Percentiles rank a stretch among this genome's conserved stretches.
phyloP scores from a whole-genome alignment of 2,797 vertebrate species.

The Alexandromys oeconomus region DNA sequence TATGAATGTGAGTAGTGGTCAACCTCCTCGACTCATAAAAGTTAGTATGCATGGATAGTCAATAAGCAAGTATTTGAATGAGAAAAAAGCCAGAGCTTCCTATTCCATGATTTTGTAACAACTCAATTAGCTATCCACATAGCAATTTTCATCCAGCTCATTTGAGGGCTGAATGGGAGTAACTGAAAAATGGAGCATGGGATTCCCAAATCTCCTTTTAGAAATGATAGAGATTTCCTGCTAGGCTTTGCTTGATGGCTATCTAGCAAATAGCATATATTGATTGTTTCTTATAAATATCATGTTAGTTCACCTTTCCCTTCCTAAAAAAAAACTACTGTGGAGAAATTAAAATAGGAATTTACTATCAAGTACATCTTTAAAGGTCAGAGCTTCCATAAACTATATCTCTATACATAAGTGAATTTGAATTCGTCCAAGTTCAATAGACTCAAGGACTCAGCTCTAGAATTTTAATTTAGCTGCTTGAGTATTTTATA shows the following conservation, averaged over 20 bases:
- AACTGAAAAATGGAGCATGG: not conserved
- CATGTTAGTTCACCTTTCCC: not conserved
- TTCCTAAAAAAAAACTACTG: not conserved
- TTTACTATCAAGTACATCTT: not conserved
- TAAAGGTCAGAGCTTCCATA: not conserved
- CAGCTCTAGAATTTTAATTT: not conserved
- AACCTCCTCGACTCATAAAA: no score
- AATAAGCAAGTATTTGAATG: not conserved
- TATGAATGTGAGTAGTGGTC: no score
- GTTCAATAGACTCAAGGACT: not conserved
- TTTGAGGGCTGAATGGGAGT: not conserved
- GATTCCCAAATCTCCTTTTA: not conserved
- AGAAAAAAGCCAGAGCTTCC: not conserved
- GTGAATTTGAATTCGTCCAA: not conserved
- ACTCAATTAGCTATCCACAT: not conserved
- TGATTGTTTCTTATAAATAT: not conserved
- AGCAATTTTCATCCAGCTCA: not conserved
- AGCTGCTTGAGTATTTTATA: not conserved
- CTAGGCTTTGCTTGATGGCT: not conserved
- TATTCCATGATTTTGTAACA: not conserved
- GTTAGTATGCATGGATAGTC: no score
- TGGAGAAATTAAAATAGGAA: not conserved
- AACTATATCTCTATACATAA: not conserved
- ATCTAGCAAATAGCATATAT: not conserved
- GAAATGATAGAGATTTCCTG: not conserved